Base-by-base conservation (phyloP, 1,140 invertebrate species). In the Drosophila persimilis region DNA sequence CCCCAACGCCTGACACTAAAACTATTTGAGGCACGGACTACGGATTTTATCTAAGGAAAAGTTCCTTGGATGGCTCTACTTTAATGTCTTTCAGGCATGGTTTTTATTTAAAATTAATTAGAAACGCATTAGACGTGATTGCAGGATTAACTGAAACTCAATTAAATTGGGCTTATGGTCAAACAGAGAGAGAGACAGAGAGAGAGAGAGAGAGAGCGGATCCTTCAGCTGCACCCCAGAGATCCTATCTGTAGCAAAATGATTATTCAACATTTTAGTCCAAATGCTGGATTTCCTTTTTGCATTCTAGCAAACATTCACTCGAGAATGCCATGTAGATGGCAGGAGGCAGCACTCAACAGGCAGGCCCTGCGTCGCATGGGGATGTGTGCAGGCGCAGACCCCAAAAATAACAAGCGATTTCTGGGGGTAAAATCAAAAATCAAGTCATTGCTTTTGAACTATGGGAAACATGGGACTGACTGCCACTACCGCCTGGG, bases 381-480 rank as follows among this genome's bases (percentile, higher is more conserved):
- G 46, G 52, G 53, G 17, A 31, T n/a, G 46, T 39, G 2, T 20
- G 55, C 26, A 63, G 29, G 9, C 45, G 29, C 31, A 39, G 39
- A 53, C 24, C 9, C 11, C 46, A 52, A 35, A 74, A 65, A 56
- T 75, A 66, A 76, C 48, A 65, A 80, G 61, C 75, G 51, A 80
- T 62, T 69, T 69, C 72, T 57, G 41, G 45, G 44, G 47, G 11
- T 20, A 64, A 85, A 73, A 67, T 85, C 80, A 65, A 62, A 85
- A 86, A 75, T 80, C 55, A 74, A 77, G 69, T 58, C 80, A 62
- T 73, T 70, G 61, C 66, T 59, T 39, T 84, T 73, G 73, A 80
- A 56, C 63, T 76, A 69, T 57, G 50, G 57, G 55, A 73, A 75
- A 72, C 56, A 69, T 53, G 59, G 58, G 56, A 69, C 64, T 47